phyloP scores from a whole-genome alignment of 2,888 invertebrate species.

The Orthosia cruda region DNA sequence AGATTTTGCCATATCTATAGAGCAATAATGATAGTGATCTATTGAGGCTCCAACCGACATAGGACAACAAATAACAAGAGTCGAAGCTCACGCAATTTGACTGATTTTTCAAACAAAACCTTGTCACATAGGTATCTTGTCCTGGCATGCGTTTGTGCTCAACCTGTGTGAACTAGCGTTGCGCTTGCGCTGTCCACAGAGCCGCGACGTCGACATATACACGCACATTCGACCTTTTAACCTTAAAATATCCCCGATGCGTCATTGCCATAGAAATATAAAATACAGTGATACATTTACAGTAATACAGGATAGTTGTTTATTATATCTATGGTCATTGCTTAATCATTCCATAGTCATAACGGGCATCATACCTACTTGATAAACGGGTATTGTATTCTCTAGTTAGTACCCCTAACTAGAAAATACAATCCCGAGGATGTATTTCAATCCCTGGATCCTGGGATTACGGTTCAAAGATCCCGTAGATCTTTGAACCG shows the following conservation, averaged over 20 bases:
- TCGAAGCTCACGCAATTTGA: neutral
- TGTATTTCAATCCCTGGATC: too few species aligned
- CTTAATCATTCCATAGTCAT: constrained; percentile 30
- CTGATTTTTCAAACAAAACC: neutral
- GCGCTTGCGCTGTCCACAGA: neutral
- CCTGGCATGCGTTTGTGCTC: neutral
- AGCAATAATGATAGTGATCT: constrained; percentile 3
- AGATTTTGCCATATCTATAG: neutral
- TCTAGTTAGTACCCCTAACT: too few species aligned
- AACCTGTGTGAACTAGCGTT: neutral
- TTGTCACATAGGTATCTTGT: neutral
- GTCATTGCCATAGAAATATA: too few species aligned
- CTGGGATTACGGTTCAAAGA: too few species aligned
- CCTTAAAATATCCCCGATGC: constrained; percentile 49
- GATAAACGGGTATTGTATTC: neutral
- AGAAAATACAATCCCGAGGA: too few species aligned
- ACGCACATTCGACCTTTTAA: constrained; percentile 49
- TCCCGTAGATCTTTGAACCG: too few species aligned
- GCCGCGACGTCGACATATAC: constrained; percentile 47
- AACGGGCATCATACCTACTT: constrained; percentile 14
- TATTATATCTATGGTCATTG: too few species aligned
- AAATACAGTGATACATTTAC: too few species aligned
- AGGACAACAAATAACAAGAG: neutral
- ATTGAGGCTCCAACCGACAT: neutral
- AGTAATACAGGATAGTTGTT: too few species aligned